Evolutionary conservation across 2,797 vertebrate genomes (phyloP).

Genomic region (Anableps anableps): DNA sequence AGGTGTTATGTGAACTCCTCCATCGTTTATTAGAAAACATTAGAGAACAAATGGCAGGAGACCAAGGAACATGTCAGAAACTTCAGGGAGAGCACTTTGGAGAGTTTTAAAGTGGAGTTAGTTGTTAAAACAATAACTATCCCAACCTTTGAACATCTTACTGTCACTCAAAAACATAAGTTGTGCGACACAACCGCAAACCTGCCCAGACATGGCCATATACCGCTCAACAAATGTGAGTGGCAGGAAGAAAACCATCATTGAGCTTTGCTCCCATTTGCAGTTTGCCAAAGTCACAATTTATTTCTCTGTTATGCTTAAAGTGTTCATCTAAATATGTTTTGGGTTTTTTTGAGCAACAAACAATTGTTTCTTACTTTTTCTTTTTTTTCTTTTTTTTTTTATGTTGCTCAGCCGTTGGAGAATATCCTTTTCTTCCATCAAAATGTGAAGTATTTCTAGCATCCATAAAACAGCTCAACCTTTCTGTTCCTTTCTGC

Average conservation of each 20-base stretch:
- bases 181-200: neutral
- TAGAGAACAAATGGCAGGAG: neutral
- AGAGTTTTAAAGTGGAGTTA: neutral
- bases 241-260: neutral
- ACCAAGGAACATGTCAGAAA: neutral
- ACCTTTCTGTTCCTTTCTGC: constrained; percentile 7
- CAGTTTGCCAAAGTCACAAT: neutral
- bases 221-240: neutral
- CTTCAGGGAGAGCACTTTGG: neutral
- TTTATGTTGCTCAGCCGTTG: neutral
- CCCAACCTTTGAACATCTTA: neutral
- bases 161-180: neutral
- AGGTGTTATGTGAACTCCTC: neutral
- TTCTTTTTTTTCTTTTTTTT: neutral
- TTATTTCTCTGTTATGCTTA: neutral
- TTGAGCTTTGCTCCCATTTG: neutral
- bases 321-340: neutral
- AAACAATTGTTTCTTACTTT: neutral
- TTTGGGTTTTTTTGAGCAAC: neutral
- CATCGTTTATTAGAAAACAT: neutral
- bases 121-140: neutral
- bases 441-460: neutral
- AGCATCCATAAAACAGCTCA: neutral
- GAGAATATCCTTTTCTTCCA: neutral
- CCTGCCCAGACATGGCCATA: neutral